Percentiles rank a stretch among this genome's conserved stretches.
Evolutionary conservation across 2,888 invertebrate genomes (phyloP).

Genomic region (Campopleginae sp.): DNA sequence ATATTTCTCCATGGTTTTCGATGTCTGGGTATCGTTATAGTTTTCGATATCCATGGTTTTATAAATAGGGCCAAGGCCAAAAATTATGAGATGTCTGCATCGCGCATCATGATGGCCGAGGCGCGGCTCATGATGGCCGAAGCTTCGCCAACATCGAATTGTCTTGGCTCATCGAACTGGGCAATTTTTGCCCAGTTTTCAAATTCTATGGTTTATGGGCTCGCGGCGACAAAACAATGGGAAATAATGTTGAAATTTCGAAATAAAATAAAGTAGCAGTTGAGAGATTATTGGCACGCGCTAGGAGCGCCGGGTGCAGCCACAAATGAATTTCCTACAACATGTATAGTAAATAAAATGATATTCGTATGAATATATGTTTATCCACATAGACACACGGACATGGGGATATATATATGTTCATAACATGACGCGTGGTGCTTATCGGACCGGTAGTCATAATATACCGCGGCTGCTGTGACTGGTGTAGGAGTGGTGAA

Average conservation of each 20-base stretch:
- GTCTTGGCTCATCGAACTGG: too few relatives aligned
- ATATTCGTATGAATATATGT: conserved; percentile 12
- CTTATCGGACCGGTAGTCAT: conserved; percentile 65
- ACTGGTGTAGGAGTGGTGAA: conserved; percentile 53
- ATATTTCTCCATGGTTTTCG: too few relatives aligned
- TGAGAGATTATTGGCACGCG: conserved; percentile 61
- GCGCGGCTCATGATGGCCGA: too few relatives aligned
- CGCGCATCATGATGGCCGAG: too few relatives aligned
- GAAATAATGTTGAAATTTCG: not conserved
- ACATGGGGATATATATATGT: not conserved
- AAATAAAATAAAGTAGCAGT: conserved; percentile 17
- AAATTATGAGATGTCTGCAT: too few relatives aligned
- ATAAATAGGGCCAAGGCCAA: too few relatives aligned
- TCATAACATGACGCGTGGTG: conserved; percentile 39
- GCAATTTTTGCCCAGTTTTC: not conserved
- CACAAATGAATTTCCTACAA: conserved; percentile 15
- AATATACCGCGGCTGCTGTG: conserved; percentile 66
- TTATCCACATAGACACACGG: not conserved
- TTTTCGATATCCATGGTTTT: too few relatives aligned
- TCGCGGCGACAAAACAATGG: not conserved
- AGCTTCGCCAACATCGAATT: too few relatives aligned
- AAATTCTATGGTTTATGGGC: not conserved
- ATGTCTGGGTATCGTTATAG: too few relatives aligned
- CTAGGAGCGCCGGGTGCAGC: conserved; percentile 31
- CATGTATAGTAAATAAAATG: conserved; percentile 19